A percentile compares a stretch with the other conserved stretches of the same genome.
These are phyloP conservation scores for Agrochola lota DNA, from an alignment of 2,888 invertebrate genomes.

Conservation along the genomic window DNA sequence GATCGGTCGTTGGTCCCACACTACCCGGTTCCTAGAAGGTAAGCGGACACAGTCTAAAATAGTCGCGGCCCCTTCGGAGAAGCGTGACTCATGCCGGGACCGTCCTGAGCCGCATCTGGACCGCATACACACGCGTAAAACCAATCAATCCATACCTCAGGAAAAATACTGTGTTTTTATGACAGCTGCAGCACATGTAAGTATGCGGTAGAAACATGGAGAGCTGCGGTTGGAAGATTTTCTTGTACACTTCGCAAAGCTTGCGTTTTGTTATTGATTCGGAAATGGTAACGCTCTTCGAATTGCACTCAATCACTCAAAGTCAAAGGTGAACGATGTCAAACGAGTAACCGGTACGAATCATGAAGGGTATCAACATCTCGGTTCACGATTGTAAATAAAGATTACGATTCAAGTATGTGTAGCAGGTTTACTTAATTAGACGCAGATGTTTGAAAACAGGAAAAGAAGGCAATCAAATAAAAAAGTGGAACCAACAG, in stretches of 20 bases:
- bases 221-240: slow-evolving; percentile 14
- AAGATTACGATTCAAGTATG: background rate
- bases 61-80: slow-evolving; percentile 88
- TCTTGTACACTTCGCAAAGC: background rate
- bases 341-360: background rate
- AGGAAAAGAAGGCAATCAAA: slow-evolving; percentile 21
- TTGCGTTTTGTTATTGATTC: slow-evolving; percentile 10
- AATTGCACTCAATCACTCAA: slow-evolving; percentile 9
- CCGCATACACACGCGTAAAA: slow-evolving; percentile 72
- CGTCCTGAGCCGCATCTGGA: slow-evolving; percentile 87
- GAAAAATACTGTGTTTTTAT: slow-evolving; percentile 56
- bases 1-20: slow-evolving; percentile 89
- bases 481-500: background rate
- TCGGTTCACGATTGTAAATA: background rate
- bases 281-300: slow-evolving; percentile 5
- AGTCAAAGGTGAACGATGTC: slow-evolving; percentile 23
- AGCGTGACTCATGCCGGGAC: slow-evolving; percentile 86
- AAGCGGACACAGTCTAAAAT: slow-evolving; percentile 90
- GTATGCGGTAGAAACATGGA: slow-evolving; percentile 13
- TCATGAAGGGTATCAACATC: background rate
- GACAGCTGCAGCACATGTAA: slow-evolving; percentile 41
- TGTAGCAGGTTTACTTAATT: background rate
- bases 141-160: slow-evolving; percentile 62
- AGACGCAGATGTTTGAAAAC: background rate
- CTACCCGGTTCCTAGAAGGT: slow-evolving; percentile 88